Percentiles rank a stretch among this genome's conserved stretches.
phyloP scores from a whole-genome alignment of 2,113 vertebrate genomes.

The Thomomys bottae region DNA sequence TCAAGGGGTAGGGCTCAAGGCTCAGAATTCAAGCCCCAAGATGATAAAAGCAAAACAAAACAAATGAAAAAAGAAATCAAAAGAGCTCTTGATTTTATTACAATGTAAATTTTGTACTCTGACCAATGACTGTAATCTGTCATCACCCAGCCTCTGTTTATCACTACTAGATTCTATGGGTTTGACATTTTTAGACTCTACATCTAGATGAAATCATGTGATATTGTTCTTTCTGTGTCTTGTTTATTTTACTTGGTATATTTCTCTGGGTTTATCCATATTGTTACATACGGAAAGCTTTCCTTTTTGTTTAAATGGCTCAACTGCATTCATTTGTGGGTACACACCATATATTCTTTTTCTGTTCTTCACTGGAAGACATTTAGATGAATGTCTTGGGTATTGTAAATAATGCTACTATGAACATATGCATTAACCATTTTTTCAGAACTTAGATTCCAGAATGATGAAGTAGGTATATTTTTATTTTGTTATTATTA shows the following conservation, averaged over 20 bases:
- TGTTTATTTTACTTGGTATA: neutral
- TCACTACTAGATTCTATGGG: neutral
- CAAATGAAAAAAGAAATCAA: neutral
- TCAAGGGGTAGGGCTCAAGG: too few species aligned
- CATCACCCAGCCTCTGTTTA: neutral
- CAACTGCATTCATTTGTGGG: too few species aligned
- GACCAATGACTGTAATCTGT: neutral
- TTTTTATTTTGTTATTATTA: too few species aligned
- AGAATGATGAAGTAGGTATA: too few species aligned
- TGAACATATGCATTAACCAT: neutral
- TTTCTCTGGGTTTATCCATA: neutral
- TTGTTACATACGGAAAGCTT: neutral
- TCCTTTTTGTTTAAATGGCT: too few species aligned
- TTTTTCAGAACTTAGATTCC: too few species aligned
- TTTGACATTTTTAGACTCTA: neutral
- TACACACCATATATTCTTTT: too few species aligned
- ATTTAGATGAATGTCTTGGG: too few species aligned
- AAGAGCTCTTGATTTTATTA: neutral
- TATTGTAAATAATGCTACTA: too few species aligned
- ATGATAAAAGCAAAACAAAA: too few species aligned
- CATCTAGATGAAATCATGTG: neutral
- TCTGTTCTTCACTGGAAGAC: too few species aligned
- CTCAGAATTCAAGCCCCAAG: too few species aligned
- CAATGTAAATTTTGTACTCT: neutral
- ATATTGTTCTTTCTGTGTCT: neutral